Evolutionary conservation across 2,113 vertebrate species (phyloP), one percentile per base, ranked within the genome.

Genomic region (Synchiropus splendidus): DNA sequence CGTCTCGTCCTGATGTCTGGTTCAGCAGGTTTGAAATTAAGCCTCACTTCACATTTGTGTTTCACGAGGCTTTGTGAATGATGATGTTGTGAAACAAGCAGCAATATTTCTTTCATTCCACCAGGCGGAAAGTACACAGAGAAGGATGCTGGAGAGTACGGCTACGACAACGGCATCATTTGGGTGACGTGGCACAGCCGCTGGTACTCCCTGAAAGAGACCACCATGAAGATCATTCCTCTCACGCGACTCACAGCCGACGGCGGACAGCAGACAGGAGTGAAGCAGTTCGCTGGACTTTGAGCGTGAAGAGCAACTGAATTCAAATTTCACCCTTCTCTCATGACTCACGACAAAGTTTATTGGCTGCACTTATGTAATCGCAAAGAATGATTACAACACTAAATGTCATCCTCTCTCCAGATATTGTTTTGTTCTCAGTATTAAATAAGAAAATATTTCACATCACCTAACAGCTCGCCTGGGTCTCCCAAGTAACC

Each of bases 131-230:
- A 45, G 42, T 99, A 99, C 72, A 78, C 69, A 9, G 67, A 72
- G 36, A 77, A 88, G 68, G 70, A 90, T 15, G 77, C 81, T 8
- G 83, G 85, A 6, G 64, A 86, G 18, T 10, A 14, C 2, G 87
- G 87, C 21, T 89, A 45, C 16, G 92, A 99, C 72, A 92, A 96
- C 5, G 90, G 95, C 40, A 92, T 99, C 53, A 92, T 87, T 60
- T 99, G 94, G 94, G 86, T 79, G 36, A 97, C 92, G 0, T 97
- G 90, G 91, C 92, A 84, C 56, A 35, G 54, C 51, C 87, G 89
- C 45, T 99, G 93, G 93, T 92, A 97, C 66, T 99, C 94, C 16
- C 70, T 99, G 84, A 99, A 95, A 72, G 87, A 89, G 70, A 87
- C 89, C 27, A 81, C 88, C 17, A 95, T 99, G 92, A 99, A 97